Evolutionary conservation across 2,113 vertebrate genomes (phyloP).

Genomic region (Potamarius usumacintae): DNA sequence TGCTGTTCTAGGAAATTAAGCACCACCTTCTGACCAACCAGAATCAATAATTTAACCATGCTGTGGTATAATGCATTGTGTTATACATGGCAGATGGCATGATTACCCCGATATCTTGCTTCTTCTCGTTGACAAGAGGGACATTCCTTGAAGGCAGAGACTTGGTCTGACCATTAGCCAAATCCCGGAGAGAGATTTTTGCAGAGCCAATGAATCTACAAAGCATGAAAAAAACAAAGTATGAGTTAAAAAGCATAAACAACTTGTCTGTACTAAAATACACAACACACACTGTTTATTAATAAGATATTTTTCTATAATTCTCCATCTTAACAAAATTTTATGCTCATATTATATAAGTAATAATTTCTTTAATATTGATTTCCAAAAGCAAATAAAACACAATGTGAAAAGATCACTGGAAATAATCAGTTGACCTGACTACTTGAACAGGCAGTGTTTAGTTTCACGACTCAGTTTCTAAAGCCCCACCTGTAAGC

Average conservation of each 20-base stretch:
- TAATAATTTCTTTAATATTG: too few species aligned
- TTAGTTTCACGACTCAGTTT: conserved; percentile 58
- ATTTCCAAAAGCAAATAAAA: not conserved
- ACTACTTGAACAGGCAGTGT: conserved; percentile 45
- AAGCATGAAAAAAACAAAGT: conserved; percentile 35
- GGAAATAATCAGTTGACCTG: not conserved
- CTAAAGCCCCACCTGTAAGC: not conserved
- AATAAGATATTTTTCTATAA: not conserved
- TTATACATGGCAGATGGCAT: not conserved
- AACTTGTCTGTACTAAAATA: not conserved
- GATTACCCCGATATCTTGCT: conserved; percentile 81
- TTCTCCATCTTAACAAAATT: not conserved
- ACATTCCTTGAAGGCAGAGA: conserved; percentile 83
- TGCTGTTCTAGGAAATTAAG: not conserved
- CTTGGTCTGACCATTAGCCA: conserved; percentile 79
- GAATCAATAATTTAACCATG: not conserved
- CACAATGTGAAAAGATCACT: not conserved
- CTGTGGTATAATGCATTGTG: not conserved
- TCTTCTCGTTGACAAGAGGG: conserved; percentile 84
- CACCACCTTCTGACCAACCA: not conserved
- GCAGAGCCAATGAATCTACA: conserved; percentile 83
- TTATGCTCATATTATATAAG: not conserved
- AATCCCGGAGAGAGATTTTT: conserved; percentile 79
- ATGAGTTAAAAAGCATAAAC: not conserved
- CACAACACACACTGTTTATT: not conserved